Evolutionary conservation across 2,888 invertebrate species (phyloP), one percentile per base, ranked within the genome.

Genomic region (Pandemis cinnamomeana): DNA sequence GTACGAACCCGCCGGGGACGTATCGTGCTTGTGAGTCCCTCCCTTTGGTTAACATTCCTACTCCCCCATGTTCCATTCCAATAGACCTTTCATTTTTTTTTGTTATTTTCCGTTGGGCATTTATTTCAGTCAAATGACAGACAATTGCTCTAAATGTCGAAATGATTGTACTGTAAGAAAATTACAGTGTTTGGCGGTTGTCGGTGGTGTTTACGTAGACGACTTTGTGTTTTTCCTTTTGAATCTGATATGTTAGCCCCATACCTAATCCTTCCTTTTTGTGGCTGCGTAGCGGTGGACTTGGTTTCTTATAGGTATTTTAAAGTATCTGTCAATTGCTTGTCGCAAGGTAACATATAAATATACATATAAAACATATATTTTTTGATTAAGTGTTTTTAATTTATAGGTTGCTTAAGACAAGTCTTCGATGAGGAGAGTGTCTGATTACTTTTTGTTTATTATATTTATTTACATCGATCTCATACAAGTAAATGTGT

Each of bases 11-110:
- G 92, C 92, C 82, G 93, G 92, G 85, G 94, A 93, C 79, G 88
- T 93, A 79, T 91, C 93, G 88, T 92, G 93, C 93, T 94, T 93
- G 94, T 94, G 94, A 94, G 94, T 94, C 93, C 93, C 88, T 80
- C 90, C 90, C 85, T 78, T 86, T 87, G 87, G 88, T 89, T 82
- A 87, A 87, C 78, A 75, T 41, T 89, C 90, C 55, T 20, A 53
- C 55, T 20, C 55, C 55, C 55, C 90, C 83, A 80, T 75, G 72
- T 83, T 79, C 86, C 81, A 78, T 72, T 82, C 67, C 62, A 51
- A 62, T 81, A 71, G 77, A 82, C 78, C 86, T 84, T 75, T 4
- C 55, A 71, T 74, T 74, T n/a, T 62, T 67, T 36, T 55, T 61
- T 42, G 44, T 60, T 62, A 4, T 2, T 36, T 36, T 36, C 69